Base-by-base conservation (phyloP, 2,113 vertebrate species). In the Otolemur garnettii region DNA sequence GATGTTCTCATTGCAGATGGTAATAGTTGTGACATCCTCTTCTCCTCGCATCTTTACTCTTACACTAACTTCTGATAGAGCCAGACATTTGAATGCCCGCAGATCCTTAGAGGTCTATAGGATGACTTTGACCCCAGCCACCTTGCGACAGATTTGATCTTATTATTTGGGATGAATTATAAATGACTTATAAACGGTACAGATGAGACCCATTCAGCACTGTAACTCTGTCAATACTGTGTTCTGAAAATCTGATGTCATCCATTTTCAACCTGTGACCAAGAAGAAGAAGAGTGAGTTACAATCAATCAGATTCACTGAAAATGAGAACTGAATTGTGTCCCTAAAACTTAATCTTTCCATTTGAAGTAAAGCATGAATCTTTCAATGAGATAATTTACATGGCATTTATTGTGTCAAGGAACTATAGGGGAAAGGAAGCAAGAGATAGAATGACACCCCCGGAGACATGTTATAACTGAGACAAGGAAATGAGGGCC, bases 261-360 rank as follows among this genome's bases (percentile, higher is more conserved):
- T 68, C 33, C 24, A 72, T 72, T 91, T 86, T 84, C 35, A 91
- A 45, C 26, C n/a, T 94, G 1, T 71, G 59, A 72, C 50, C 66
- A 42, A 4, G 8, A 77, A 72, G 42, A 80, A 15, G 5, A 53
- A 53, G 80, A 80, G 8, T 45, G 28, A 45, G 15, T 95, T 93
- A 92, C 93, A 94, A 92, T 93, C 24, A 87, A 92, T 93, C 24
- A 87, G 26, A 90, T 84, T 8, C 94, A 4, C 11, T 59, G 22
- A 87, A 72, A 9, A 82, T 68, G 5, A 38, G 22, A 22, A 77
- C 18, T 72, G 53, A 75, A 66, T 19, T 77, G 4, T 90, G 7
- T 85, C 82, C 5, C n/a, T 62, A 17, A 94, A 93, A 28, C 18
- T 33, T n/a, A 33, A 7, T 69, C 9, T 68, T 57, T 30, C 22